Evolutionary conservation across 2,797 vertebrate genomes (phyloP).

Genomic region (Poeciliopsis gracilis): DNA sequence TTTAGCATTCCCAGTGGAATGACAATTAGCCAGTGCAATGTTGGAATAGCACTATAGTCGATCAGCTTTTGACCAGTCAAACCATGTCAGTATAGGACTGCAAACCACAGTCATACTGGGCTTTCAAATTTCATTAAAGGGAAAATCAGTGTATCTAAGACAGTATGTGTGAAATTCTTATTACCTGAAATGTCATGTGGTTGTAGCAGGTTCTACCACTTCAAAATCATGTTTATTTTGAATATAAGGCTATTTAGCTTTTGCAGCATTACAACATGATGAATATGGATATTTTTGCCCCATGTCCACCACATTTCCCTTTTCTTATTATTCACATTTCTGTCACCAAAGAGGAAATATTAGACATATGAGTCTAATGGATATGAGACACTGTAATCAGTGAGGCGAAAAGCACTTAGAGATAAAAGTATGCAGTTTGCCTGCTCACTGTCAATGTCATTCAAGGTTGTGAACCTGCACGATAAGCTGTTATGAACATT

Average conservation of each 20-base stretch:
- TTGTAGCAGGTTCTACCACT: slow-evolving; percentile 68
- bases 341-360: slow-evolving; percentile 76
- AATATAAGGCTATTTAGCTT: slow-evolving; percentile 49
- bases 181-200: slow-evolving; percentile 65
- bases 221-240: slow-evolving; percentile 27
- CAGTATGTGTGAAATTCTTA: slow-evolving; percentile 67
- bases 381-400: slow-evolving; percentile 35
- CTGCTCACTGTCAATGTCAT: slow-evolving; percentile 18
- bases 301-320: neutral
- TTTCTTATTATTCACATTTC: slow-evolving; percentile 47
- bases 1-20: slow-evolving; percentile 63
- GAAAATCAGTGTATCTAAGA: slow-evolving; percentile 61
- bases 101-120: slow-evolving; percentile 44
- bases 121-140: slow-evolving; percentile 40
- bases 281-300: slow-evolving; percentile 23
- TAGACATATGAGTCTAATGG: slow-evolving; percentile 35
- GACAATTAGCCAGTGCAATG: slow-evolving; percentile 47
- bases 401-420: slow-evolving; percentile 61
- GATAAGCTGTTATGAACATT: slow-evolving; percentile 6
- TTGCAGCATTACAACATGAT: slow-evolving; percentile 36
- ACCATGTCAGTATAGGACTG: slow-evolving; percentile 18
- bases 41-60: slow-evolving; percentile 35
- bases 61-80: slow-evolving; percentile 35
- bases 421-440: slow-evolving; percentile 14
- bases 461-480: slow-evolving; percentile 20